Conservation (phyloP, 2,797 vertebrate species). For the Mareca strepera region DNA sequence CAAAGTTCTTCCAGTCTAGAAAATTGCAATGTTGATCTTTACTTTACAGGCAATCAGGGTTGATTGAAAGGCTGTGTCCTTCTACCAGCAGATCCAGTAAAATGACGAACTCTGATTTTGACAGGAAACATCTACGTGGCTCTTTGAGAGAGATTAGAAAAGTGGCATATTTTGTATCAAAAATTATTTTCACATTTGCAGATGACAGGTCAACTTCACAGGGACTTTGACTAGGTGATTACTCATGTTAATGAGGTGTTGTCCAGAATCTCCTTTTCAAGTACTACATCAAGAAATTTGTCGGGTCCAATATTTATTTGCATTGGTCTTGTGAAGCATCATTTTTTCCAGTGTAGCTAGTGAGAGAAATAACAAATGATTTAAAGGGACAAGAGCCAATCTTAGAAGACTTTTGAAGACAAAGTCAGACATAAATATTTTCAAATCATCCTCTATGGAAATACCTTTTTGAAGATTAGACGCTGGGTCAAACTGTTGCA, state of each 20-base stretch:
- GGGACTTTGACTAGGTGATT: background rate
- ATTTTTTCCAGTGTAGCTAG: background rate
- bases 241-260: background rate
- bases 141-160: background rate
- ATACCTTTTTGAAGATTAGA: background rate
- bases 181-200: background rate
- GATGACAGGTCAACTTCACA: background rate
- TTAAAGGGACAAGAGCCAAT: background rate
- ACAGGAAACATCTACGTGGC: background rate
- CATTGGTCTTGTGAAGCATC: background rate
- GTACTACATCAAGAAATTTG: background rate
- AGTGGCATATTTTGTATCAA: background rate
- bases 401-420: background rate
- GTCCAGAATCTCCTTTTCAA: background rate
- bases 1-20: background rate
- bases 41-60: background rate
- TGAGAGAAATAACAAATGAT: background rate
- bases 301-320: background rate
- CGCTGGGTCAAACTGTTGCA: background rate
- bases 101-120: background rate
- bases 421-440: background rate
- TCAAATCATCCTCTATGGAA: background rate
- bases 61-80: background rate
- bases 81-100: background rate
- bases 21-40: background rate